Evolutionary conservation across 2,888 invertebrate genomes (phyloP), one percentile per base, ranked within the genome.

Genomic region (Thereva unica): DNA sequence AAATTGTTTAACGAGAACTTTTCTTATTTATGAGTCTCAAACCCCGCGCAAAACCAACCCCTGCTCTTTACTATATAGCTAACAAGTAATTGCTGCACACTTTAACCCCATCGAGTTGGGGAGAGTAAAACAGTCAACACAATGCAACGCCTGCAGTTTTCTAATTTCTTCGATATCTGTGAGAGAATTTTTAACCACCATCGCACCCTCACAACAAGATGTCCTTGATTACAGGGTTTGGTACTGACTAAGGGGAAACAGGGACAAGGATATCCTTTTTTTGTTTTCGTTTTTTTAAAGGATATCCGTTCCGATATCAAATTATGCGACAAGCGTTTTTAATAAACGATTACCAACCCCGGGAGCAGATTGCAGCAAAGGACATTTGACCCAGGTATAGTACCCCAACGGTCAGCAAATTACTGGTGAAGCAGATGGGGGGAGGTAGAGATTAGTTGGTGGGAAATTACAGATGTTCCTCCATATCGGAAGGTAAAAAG

Each of bases 1-100:
- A 50, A 44, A 59, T 49, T 61, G 50, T 61, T 61, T 61, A 50
- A 61, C 50, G n/a, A 50, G 50, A 61, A 61, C 61, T 61, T 61
- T 23, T 49, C 61, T 61, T 61, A 61, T 61, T 61, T 61, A 61
- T 61, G 50, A 41, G 35, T 10, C 35, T 35, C 37, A 47, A n/a
- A n/a, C n/a, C 37, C 10, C 6, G n/a, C n/a, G n/a, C 42, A 37
- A 56, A 59, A 12, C 41, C 45, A 59, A 47, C 38, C 12, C 47
- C 35, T 37, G 1, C 2, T 2, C 23, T 2, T 23, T 23, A 23
- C 23, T 23, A 23, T 23, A 23, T 23, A 23, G 23, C 23, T 23
- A 23, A 23, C 23, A 23, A 23, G 23, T 23, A 23, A 23, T 23
- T 23, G 23, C 23, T 23, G 23, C 23, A 23, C 23, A 23, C 23